Conservation (phyloP, 1,140 invertebrate species). For the Vanessa tameamea region DNA sequence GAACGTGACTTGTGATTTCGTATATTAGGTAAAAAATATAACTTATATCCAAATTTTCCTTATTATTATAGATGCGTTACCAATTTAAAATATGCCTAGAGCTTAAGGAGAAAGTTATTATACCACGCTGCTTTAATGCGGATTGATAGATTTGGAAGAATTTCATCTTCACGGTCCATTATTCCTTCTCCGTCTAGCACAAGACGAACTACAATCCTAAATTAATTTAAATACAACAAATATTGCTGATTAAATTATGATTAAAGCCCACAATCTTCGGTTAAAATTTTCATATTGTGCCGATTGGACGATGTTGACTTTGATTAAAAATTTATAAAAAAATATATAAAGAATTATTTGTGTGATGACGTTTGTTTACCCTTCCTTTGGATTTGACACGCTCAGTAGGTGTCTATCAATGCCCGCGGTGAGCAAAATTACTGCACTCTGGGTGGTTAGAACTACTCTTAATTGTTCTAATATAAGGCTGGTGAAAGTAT, state of each 20-base stretch:
- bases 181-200: no score
- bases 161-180: no score
- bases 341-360: slow-evolving; percentile 8
- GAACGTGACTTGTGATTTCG: slow-evolving; percentile 71
- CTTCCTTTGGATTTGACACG: slow-evolving; percentile 39
- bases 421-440: slow-evolving; percentile 59
- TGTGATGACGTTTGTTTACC: slow-evolving; percentile 42
- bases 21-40: slow-evolving; percentile 43
- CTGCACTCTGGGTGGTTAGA: slow-evolving; percentile 52
- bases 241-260: no score
- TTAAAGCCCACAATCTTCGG: no score
- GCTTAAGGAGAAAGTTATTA: no score
- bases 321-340: no score
- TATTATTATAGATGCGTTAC: slow-evolving; percentile 17
- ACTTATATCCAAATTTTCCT: slow-evolving; percentile 16
- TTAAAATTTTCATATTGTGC: no score
- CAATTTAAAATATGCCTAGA: neutral
- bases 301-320: no score
- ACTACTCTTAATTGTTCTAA: slow-evolving; percentile 41
- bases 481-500: neutral
- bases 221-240: no score
- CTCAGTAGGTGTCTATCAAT: slow-evolving; percentile 49
- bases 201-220: no score
- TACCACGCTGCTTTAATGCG: no score
- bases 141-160: no score